These are phyloP conservation scores for Varanus komodoensis DNA, from an alignment of 2,113 vertebrate genomes.

Conservation along the genomic window DNA sequence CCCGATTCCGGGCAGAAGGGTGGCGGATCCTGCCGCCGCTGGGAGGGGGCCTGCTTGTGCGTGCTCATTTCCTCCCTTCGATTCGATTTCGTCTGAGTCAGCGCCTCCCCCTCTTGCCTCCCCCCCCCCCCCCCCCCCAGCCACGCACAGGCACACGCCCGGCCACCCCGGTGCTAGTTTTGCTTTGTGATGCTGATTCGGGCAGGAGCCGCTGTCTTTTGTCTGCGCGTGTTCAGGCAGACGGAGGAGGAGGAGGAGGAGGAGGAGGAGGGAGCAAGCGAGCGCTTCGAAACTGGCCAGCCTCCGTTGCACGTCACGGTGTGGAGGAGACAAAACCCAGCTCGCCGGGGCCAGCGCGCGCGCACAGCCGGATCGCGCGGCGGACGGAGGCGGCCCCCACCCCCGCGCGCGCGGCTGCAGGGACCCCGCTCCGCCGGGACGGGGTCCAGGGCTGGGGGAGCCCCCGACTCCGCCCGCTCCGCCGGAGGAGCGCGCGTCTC, in stretches of 20 bases:
- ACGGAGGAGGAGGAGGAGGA: neutral
- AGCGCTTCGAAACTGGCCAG: slow-evolving; percentile 5
- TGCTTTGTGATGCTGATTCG: slow-evolving; percentile 89
- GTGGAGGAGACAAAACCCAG: slow-evolving; percentile 84
- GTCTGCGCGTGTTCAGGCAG: slow-evolving; percentile 48
- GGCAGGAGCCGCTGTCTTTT: slow-evolving; percentile 64
- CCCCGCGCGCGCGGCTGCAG: no score
- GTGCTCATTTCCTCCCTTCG: neutral
- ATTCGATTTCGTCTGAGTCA: neutral
- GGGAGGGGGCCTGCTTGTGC: neutral
- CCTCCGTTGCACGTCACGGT: slow-evolving; percentile 81
- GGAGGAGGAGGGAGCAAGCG: slow-evolving; percentile 1
- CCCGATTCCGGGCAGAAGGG: no score
- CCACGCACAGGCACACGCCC: slow-evolving; percentile 49
- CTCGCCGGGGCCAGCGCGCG: slow-evolving; percentile 73
- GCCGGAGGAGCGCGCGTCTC: neutral
- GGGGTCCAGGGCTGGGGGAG: no score
- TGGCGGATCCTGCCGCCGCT: neutral
- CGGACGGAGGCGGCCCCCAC: neutral
- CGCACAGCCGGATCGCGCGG: slow-evolving; percentile 33
- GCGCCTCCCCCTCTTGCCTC: neutral
- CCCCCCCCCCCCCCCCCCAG: neutral
- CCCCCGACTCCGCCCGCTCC: neutral
- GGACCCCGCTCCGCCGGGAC: neutral
- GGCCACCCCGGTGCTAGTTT: slow-evolving; percentile 55